Evolutionary conservation across 2,888 invertebrate genomes (phyloP).

Genomic region (Drosophila rubida): DNA sequence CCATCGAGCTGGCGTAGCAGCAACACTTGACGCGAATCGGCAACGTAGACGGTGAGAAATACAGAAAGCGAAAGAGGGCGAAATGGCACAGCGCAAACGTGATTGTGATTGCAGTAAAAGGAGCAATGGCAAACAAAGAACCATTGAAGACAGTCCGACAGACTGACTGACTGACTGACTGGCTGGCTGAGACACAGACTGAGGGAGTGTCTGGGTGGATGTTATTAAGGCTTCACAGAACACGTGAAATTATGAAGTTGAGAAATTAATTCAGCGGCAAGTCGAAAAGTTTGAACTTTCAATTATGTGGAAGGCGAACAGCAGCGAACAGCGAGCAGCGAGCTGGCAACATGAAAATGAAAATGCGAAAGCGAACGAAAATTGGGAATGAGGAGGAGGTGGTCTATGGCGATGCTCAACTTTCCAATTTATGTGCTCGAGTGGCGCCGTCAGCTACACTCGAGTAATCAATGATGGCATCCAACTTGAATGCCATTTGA

Average conservation of each 20-base stretch:
- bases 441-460: slow-evolving; percentile 73
- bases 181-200: slow-evolving; percentile 20
- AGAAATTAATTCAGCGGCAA: slow-evolving; percentile 79
- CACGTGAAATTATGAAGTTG: slow-evolving; percentile 77
- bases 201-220: slow-evolving; percentile 35
- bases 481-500: slow-evolving; percentile 37
- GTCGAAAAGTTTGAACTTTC: slow-evolving; percentile 76
- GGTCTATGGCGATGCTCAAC: slow-evolving; percentile 41
- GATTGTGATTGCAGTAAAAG: slow-evolving; percentile 48
- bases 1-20: slow-evolving; percentile 67
- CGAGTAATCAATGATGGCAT: slow-evolving; percentile 68
- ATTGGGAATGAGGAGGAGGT: slow-evolving; percentile 27
- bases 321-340: slow-evolving; percentile 23
- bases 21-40: slow-evolving; percentile 41
- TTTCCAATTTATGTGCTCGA: slow-evolving; percentile 73
- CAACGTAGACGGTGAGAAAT: slow-evolving; percentile 15
- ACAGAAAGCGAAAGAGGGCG: slow-evolving; percentile 21
- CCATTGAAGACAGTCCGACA: slow-evolving; percentile 62
- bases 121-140: slow-evolving; percentile 69
- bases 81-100: slow-evolving; percentile 43
- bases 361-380: slow-evolving; percentile 10
- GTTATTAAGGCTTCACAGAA: slow-evolving; percentile 65
- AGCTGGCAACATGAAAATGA: slow-evolving; percentile 55
- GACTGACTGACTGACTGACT: slow-evolving; percentile 6
- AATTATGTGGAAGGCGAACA: slow-evolving; percentile 67